Conservation (phyloP, 2,888 invertebrate genomes). For the Xanthorhoe designata region DNA sequence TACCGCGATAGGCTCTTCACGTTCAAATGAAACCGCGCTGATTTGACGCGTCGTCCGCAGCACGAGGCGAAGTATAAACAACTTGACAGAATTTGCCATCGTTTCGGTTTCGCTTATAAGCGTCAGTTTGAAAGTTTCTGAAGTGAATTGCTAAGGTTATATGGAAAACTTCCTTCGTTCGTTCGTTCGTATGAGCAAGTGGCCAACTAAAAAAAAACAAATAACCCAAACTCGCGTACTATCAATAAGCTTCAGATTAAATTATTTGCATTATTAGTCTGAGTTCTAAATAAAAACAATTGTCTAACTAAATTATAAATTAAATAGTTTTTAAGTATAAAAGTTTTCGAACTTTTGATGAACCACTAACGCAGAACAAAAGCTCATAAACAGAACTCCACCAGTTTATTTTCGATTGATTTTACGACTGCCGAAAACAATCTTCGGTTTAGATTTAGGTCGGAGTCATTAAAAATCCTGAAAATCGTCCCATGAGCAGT, state of each 20-base stretch:
- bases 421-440: slow-evolving; percentile 31
- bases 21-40: background rate
- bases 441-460: slow-evolving; percentile 30
- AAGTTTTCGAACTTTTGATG: background rate
- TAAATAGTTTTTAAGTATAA: too few relatives aligned
- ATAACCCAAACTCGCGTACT: too few relatives aligned
- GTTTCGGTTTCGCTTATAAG: too few relatives aligned
- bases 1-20: background rate
- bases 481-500: slow-evolving; percentile 49
- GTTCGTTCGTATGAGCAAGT: too few relatives aligned
- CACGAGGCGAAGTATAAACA: background rate
- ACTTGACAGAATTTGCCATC: background rate
- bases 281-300: too few relatives aligned
- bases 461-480: slow-evolving; percentile 41
- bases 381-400: slow-evolving; percentile 8
- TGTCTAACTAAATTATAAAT: too few relatives aligned
- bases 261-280: too few relatives aligned
- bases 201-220: too few relatives aligned
- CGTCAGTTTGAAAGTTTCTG: too few relatives aligned
- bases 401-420: slow-evolving; percentile 25
- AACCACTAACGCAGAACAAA: background rate
- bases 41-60: background rate
- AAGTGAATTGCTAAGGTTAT: too few relatives aligned
- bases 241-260: too few relatives aligned
- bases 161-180: too few relatives aligned